A percentile compares a stretch with the other conserved stretches of the same genome.
Evolutionary conservation across 1,140 invertebrate species (phyloP).

Genomic region (Ericerus pela): DNA sequence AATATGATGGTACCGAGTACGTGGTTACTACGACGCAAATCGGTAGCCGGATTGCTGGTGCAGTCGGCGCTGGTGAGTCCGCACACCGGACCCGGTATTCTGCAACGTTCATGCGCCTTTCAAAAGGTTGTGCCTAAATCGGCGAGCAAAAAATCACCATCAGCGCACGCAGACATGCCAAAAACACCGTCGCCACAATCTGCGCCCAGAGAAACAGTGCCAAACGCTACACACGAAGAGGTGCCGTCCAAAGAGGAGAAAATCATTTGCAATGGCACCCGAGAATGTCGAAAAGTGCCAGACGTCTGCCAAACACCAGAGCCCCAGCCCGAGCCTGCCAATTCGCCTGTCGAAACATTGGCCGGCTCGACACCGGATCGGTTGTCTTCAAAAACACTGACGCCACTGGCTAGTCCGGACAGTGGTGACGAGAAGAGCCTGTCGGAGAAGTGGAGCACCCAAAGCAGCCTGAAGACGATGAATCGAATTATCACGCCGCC

Average conservation of each 20-base stretch:
- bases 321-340: not conserved
- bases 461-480: slow-evolving; percentile 9
- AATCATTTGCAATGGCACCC: not conserved
- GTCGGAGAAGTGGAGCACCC: not conserved
- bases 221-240: not conserved
- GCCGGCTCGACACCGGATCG: slow-evolving; percentile 27
- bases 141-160: not conserved
- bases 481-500: slow-evolving; percentile 52
- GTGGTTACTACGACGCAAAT: slow-evolving; percentile 13
- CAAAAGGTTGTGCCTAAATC: not conserved
- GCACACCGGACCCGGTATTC: not conserved
- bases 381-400: slow-evolving; percentile 31
- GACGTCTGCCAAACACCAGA: too few species aligned
- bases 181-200: not conserved
- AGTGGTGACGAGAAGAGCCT: not conserved
- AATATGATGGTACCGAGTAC: slow-evolving; percentile 6
- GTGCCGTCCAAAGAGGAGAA: too few species aligned
- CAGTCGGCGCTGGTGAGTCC: slow-evolving; percentile 15
- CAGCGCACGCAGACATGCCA: not conserved
- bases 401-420: slow-evolving; percentile 15
- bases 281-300: not conserved
- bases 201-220: not conserved
- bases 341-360: slow-evolving; percentile 5
- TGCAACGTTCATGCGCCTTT: not conserved
- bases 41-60: slow-evolving; percentile 16